A percentile compares a stretch with the other conserved stretches of the same genome.
These are phyloP conservation scores for Eufriesea mexicana DNA, from an alignment of 1,140 invertebrate genomes.

Conservation along the genomic window DNA sequence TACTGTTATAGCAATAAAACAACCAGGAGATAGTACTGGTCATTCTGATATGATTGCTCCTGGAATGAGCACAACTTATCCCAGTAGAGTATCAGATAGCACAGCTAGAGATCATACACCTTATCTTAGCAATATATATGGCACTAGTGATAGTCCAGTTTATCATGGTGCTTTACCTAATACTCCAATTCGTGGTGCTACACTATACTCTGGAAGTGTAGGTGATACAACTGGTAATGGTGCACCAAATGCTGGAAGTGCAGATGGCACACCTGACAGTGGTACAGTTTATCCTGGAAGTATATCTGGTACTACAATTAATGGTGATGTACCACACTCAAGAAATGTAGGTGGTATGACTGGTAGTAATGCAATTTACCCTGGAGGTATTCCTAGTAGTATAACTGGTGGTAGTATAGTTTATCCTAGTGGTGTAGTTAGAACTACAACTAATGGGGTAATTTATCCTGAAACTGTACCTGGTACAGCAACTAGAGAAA, in stretches of 20 bases:
- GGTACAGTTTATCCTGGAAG: constrained; percentile 34
- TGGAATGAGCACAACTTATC: constrained; percentile 26
- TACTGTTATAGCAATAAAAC: not conserved
- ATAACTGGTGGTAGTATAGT: constrained; percentile 4
- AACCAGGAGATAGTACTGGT: not conserved
- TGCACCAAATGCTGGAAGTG: constrained; percentile 22
- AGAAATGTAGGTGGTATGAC: not conserved
- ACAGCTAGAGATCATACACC: constrained; percentile 25
- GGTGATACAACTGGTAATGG: constrained; percentile 13
- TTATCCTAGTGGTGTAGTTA: constrained; percentile 45
- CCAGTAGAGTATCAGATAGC: not conserved
- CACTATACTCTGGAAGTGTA: not conserved
- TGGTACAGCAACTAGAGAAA: constrained; percentile 31
- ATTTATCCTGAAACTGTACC: constrained; percentile 47
- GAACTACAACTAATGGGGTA: constrained; percentile 35
- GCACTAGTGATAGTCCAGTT: constrained; percentile 18
- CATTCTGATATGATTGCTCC: constrained; percentile 21
- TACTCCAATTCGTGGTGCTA: constrained; percentile 18
- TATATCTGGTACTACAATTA: not conserved
- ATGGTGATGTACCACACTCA: not conserved
- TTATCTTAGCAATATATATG: constrained; percentile 38
- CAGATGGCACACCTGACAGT: constrained; percentile 41
- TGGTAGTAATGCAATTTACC: constrained; percentile 34
- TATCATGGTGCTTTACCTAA: constrained; percentile 21
- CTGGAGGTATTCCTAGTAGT: constrained; percentile 19